Base-by-base conservation (phyloP, 1,140 invertebrate genomes). In the Potamilus streckersoni region DNA sequence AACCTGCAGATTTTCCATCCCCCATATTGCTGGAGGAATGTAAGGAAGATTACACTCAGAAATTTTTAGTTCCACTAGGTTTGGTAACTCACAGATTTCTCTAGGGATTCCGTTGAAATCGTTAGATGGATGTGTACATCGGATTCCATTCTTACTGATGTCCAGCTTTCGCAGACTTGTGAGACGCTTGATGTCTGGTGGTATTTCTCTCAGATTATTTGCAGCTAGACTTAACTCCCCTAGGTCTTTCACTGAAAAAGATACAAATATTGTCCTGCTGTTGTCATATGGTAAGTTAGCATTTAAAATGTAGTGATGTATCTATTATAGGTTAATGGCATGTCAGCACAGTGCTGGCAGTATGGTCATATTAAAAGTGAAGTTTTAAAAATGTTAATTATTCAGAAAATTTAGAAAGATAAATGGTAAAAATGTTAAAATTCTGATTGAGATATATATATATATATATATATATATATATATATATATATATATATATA, bases 21-120 rank as follows among this genome's bases (percentile, higher is more conserved):
- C 76, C 85, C 87, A 90, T n/a, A 90, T 82, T 38, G 84, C 86
- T 17, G 87, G 84, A 27, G 90, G 90, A 15, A 90, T 80, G 66
- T 83, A 87, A 3, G 82, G 84, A 27, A 90, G 82, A 70, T 90
- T 90, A 74, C 89, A 90, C 75, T 90, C 89, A 19, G 87, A 85
- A 14, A 90, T 83, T 68, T 76, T 84, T 5, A 90, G 81, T 64
- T 86, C 83, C 59, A 84, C 74, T 4, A 90, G 81, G 31, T 83
- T 81, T 2, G 70, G 76, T 38, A 90, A 82, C 58, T 74, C 63
- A 49, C 79, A 79, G 77, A 90, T 80, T 63, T 88, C 86, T 31
- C 62, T 60, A 16, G 90, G 90, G 16, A 90, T 69, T 14, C 89
- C 87, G 57, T 80, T 80, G 71, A 80, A 86, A 73, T 90, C 89